Evolutionary conservation across 1,140 invertebrate species (phyloP).

Genomic region (Drosophila kepulauana): DNA sequence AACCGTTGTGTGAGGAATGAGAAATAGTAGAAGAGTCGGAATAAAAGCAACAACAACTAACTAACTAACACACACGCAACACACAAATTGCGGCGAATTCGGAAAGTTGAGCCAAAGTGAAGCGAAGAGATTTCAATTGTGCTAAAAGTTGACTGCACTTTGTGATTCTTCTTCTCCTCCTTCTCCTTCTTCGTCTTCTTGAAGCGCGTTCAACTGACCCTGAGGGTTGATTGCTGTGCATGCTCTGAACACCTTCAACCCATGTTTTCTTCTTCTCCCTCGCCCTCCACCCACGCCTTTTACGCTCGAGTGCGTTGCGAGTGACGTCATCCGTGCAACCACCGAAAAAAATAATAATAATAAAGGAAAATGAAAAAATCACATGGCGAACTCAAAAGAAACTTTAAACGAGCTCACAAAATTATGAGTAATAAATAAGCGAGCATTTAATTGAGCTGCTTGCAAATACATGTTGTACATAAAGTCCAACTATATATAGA

Average conservation of each 20-base stretch:
- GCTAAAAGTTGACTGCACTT: constrained; percentile 44
- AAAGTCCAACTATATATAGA: not conserved
- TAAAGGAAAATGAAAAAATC: not conserved
- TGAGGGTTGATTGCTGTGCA: constrained; percentile 34
- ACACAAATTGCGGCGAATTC: constrained; percentile 17
- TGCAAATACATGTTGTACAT: constrained; percentile 4
- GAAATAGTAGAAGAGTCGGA: constrained; percentile 12
- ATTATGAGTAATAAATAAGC: constrained; percentile 38
- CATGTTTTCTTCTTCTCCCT: not conserved
- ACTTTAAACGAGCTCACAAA: constrained; percentile 1
- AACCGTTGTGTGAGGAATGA: constrained; percentile 35
- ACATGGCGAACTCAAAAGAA: not conserved
- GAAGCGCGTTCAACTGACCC: constrained; percentile 17
- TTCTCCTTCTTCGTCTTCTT: not conserved
- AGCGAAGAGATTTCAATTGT: constrained; percentile 12
- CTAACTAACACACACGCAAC: constrained; percentile 46
- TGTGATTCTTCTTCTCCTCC: not conserved
- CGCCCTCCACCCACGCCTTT: not conserved
- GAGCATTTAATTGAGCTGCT: constrained; percentile 1
- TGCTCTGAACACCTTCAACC: constrained; percentile 30
- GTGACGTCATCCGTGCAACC: constrained; percentile 46
- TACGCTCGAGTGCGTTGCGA: constrained; percentile 15
- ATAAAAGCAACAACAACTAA: not conserved
- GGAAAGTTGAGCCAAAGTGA: constrained; percentile 9
- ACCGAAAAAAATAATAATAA: constrained; percentile 23